Evolutionary conservation across 2,113 vertebrate genomes (phyloP), one percentile per base, ranked within the genome.

Genomic region (Megalops atlanticus): DNA sequence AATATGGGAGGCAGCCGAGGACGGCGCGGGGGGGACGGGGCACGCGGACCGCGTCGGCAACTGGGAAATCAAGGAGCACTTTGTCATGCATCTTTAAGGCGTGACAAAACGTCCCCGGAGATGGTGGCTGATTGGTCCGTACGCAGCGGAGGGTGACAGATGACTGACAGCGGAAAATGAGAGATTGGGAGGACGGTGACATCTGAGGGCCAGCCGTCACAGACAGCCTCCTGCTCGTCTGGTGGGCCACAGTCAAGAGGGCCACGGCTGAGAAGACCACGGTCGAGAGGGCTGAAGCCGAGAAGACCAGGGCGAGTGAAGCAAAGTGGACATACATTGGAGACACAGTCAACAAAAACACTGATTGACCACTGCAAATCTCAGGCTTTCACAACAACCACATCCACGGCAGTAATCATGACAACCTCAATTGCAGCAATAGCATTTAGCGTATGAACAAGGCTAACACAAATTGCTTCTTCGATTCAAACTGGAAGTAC

Each of bases 11-110:
- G 45, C 2, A 40, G 77, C 27, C 18, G 33, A 33, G 43, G 43
- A 18, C 7, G 43, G 14, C 18, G 77, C 27, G 31, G 77, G 78
- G 36, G 0, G 82, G 69, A 85, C 86, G 86, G 91, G 88, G 85
- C 87, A 89, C 87, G 87, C 84, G 91, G 90, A 91, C 86, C 88
- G 90, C 82, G 35, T 15, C 27, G 90, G 92, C 94, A 91, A 93
- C 90, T 93, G 94, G 93, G 93, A 94, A 95, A 95, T 94, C 93
- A 95, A 92, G 91, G 89, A 91, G 89, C 91, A 93, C 91, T 94
- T 95, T 93, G 93, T 94, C 93, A 92, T 93, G 93, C 93, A 94
- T 95, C 93, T 91, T 92, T 94, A 93, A 93, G 92, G 93, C 90
- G 89, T 94, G 93, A 94, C 91, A 94, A 89, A 86, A 80, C 41